Evolutionary conservation across 2,888 invertebrate species (phyloP).

Genomic region (Dryobota labecula): DNA sequence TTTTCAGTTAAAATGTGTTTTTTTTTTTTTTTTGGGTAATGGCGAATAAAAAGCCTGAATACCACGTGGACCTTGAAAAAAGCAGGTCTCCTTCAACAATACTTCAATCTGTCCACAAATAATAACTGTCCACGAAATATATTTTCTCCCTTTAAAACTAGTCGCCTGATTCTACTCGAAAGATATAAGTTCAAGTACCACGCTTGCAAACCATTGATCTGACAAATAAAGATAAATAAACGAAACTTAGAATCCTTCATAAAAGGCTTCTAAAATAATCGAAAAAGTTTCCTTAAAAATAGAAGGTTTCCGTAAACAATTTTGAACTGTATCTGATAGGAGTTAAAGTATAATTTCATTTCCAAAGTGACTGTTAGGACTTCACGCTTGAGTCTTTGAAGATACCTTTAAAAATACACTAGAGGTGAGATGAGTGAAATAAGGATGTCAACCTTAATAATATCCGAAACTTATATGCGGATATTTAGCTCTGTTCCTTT

Average conservation of each 20-base stretch:
- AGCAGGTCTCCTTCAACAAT: too few species aligned
- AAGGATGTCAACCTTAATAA: slow-evolving; percentile 29
- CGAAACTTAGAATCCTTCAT: slow-evolving; percentile 13
- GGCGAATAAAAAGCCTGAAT: too few species aligned
- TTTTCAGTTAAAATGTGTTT: not conserved
- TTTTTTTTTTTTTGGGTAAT: not conserved
- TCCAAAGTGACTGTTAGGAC: not conserved
- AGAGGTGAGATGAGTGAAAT: slow-evolving; percentile 41
- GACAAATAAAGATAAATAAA: slow-evolving; percentile 46
- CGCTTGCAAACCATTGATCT: slow-evolving; percentile 25
- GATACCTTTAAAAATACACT: slow-evolving; percentile 40
- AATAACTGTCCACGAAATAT: too few species aligned
- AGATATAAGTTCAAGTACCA: slow-evolving; percentile 18
- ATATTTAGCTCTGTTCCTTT: not conserved
- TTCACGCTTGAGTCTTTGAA: slow-evolving; percentile 10
- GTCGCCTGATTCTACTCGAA: slow-evolving; percentile 3
- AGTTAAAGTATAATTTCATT: slow-evolving; percentile 2
- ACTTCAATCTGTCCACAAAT: too few species aligned
- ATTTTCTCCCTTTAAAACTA: not conserved
- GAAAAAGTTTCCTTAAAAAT: slow-evolving; percentile 27
- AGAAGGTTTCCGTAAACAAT: not conserved
- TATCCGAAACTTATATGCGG: slow-evolving; percentile 27
- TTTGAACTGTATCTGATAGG: not conserved
- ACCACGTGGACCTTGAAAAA: too few species aligned
- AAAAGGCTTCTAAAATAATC: slow-evolving; percentile 40